A percentile compares a stretch with the other conserved stretches of the same genome.
Evolutionary conservation across 2,797 vertebrate species (phyloP).

Genomic region (Amniataba percoides): DNA sequence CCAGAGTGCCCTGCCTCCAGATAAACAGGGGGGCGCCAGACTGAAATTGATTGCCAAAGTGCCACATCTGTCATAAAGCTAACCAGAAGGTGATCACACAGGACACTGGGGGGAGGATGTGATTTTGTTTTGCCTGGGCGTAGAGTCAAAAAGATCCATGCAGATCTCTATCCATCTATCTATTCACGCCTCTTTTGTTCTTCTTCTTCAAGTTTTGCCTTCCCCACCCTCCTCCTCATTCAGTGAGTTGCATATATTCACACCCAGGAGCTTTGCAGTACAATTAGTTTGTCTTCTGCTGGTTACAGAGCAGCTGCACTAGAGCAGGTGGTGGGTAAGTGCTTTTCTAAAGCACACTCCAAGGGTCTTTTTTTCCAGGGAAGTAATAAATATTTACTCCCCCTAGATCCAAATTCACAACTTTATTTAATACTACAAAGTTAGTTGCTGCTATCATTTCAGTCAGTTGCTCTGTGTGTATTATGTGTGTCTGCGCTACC

Average conservation of each 20-base stretch:
- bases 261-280: conserved; percentile 48
- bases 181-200: conserved; percentile 18
- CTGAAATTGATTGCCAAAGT: conserved; percentile 60
- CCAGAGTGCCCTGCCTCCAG: conserved; percentile 44
- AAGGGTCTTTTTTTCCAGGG: conserved; percentile 15
- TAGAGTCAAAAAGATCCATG: conserved; percentile 32
- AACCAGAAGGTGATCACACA: conserved; percentile 43
- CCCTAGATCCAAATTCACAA: neutral
- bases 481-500: neutral
- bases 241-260: conserved; percentile 41
- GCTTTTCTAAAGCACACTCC: conserved; percentile 42
- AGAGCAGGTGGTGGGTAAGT: conserved; percentile 64
- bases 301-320: conserved; percentile 61
- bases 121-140: conserved; percentile 29
- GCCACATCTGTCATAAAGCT: conserved; percentile 64
- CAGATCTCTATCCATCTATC: conserved; percentile 32
- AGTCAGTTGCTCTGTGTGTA: neutral
- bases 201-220: neutral
- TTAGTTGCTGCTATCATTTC: neutral
- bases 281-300: conserved; percentile 54
- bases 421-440: conserved; percentile 4
- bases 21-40: conserved; percentile 49
- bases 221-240: conserved; percentile 21
- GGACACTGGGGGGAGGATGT: conserved; percentile 18
- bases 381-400: conserved; percentile 38